Base-by-base conservation (phyloP, 1,140 invertebrate species). In the Calliphora vicina region DNA sequence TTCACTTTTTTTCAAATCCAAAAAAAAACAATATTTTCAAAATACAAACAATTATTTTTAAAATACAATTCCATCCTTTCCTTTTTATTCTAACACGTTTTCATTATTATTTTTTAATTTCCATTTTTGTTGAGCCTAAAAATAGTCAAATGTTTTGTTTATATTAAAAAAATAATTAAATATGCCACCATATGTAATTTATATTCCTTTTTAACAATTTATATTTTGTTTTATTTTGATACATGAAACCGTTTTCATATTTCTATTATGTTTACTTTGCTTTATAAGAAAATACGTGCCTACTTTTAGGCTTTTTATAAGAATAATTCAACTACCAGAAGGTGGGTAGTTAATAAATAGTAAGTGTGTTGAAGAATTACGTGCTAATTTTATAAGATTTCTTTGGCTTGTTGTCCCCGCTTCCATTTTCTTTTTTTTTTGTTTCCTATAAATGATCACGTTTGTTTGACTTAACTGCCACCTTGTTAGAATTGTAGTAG, bases 311-410 rank as follows among this genome's bases (percentile, higher is more conserved):
- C 42, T 78, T 78, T 45, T 26, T 23, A 25, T 67, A 67, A 12
- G 23, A 25, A 23, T 67, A 57, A 15, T 5, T 3, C 6, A n/a
- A 5, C 15, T 57, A 17, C n/a, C 0, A 6, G 13, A 35, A n/a
- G 15, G 73, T 42, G 27, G 35, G 6, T 35, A 10, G 35, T 35
- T 35, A 35, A 10, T 35, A 5, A 76, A 35, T 15, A n/a, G 17
- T 43, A 45, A 23, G 42, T 45, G 23, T 78, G 35, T 78, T 43
- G 10, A 78, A 78, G 5, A 78, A 78, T 78, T 78, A 78, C 74
- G 74, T 78, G 74, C 74, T 78, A 78, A 78, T 78, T 78, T 78
- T 78, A 35, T 78, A 13, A 10, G 15, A 13, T 78, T 43, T 78
- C 35, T 67, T 67, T 25, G 9, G 61, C 8, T n/a, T 23, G 17